These are phyloP conservation scores for Acrobasis suavella DNA, from an alignment of 2,888 invertebrate genomes.

Conservation along the genomic window DNA sequence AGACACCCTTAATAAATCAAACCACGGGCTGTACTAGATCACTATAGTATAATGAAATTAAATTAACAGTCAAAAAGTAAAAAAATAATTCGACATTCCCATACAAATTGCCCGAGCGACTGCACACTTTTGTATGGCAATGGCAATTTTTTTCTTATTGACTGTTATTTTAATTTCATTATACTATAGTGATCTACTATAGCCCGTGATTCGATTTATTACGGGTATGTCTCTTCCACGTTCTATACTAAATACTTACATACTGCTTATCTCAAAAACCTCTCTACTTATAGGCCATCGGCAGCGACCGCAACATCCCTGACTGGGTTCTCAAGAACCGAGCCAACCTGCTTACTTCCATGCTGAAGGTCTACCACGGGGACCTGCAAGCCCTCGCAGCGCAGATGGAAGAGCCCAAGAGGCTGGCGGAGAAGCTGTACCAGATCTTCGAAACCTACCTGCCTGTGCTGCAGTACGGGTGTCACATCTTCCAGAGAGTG, in stretches of 20 bases:
- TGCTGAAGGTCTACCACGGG: conserved; percentile 92
- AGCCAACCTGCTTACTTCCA: conserved; percentile 88
- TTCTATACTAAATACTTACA: not conserved
- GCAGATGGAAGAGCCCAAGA: conserved; percentile 78
- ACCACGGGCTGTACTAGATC: no score
- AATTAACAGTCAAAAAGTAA: no score
- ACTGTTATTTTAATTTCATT: no score
- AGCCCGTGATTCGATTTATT: no score
- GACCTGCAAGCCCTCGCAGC: conserved; percentile 88
- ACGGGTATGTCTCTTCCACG: no score
- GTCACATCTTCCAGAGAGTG: conserved; percentile 91
- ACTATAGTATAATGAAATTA: no score
- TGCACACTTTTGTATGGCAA: no score
- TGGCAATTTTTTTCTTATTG: no score
- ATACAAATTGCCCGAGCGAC: no score
- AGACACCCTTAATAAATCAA: no score
- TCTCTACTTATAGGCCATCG: conserved; percentile 86
- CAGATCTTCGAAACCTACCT: conserved; percentile 95
- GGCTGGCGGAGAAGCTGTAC: conserved; percentile 86
- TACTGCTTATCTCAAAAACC: not conserved
- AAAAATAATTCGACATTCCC: no score
- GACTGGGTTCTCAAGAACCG: conserved; percentile 91
- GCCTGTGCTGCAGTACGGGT: conserved; percentile 91
- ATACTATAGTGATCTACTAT: no score
- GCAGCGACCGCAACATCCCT: conserved; percentile 92